Percentiles rank a stretch among this genome's conserved stretches.
These are phyloP conservation scores for Leptinotarsa tumamoca DNA, from an alignment of 2,888 invertebrate genomes.

Conservation along the genomic window DNA sequence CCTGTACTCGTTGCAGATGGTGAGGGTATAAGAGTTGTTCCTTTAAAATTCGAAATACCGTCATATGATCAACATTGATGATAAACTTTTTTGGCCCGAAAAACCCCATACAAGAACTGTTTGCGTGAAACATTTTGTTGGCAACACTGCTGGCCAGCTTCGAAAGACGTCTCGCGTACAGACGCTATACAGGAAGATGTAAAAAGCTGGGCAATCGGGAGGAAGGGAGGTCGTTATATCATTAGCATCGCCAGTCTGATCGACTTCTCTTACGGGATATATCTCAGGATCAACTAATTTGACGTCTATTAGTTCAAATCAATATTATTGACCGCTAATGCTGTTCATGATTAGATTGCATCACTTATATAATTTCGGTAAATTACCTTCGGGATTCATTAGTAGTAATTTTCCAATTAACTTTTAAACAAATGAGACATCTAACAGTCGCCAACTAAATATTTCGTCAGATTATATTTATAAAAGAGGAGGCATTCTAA, in stretches of 20 bases:
- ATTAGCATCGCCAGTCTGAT: slow-evolving; percentile 28
- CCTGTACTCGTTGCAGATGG: too few relatives aligned
- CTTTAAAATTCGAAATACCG: too few relatives aligned
- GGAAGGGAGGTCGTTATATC: neutral
- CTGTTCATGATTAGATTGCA: neutral
- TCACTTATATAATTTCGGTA: slow-evolving; percentile 4
- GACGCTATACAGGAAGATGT: slow-evolving; percentile 11
- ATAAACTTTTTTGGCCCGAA: too few relatives aligned
- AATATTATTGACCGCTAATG: slow-evolving; percentile 2
- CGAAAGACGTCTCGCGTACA: slow-evolving; percentile 20
- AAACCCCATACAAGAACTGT: too few relatives aligned
- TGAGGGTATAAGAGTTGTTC: too few relatives aligned
- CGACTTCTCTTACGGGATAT: slow-evolving; percentile 26
- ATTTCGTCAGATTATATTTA: neutral
- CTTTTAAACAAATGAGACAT: slow-evolving; percentile 4
- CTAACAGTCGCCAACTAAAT: neutral
- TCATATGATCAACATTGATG: too few relatives aligned
- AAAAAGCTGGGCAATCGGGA: neutral
- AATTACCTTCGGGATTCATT: slow-evolving; percentile 4
- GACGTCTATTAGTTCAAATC: slow-evolving; percentile 4
- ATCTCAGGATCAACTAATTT: slow-evolving; percentile 15
- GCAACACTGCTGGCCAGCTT: slow-evolving; percentile 12
- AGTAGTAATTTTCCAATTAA: slow-evolving; percentile 2
- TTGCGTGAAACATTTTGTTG: neutral
- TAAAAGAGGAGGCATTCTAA: too few relatives aligned